These are phyloP conservation scores for Thera britannica DNA, from an alignment of 2,888 invertebrate genomes.

Conservation along the genomic window DNA sequence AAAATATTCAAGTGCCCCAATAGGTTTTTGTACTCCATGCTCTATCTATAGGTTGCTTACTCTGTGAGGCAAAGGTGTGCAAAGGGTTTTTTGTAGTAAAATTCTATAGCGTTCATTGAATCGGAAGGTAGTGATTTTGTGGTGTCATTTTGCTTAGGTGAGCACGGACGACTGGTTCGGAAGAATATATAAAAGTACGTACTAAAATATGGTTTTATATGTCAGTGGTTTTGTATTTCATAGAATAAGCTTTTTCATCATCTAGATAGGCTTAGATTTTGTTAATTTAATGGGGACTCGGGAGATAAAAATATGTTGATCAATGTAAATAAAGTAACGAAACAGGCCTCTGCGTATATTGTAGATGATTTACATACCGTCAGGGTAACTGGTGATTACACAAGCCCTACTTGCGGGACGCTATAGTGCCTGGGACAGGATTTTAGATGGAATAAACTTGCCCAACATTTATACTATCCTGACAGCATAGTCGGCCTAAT, in stretches of 20 bases:
- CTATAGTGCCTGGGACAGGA: too few species aligned
- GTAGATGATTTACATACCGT: too few species aligned
- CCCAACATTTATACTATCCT: too few species aligned
- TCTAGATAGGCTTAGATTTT: too few species aligned
- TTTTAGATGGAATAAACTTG: too few species aligned
- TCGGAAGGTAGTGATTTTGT: conserved; percentile 37
- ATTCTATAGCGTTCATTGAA: conserved; percentile 37
- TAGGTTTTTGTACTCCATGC: not conserved
- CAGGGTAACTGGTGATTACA: too few species aligned
- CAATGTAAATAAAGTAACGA: too few species aligned
- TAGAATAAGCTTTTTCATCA: conserved; percentile 1
- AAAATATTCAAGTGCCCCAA: not conserved
- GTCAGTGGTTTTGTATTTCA: conserved; percentile 12
- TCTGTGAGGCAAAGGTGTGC: conserved; percentile 27
- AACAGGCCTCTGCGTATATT: too few species aligned
- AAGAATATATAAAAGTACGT: conserved; percentile 13
- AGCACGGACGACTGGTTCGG: conserved; percentile 16
- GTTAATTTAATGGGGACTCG: too few species aligned
- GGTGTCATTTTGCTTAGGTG: conserved; percentile 32
- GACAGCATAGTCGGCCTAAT: too few species aligned
- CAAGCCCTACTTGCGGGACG: too few species aligned
- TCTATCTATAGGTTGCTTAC: conserved; percentile 10
- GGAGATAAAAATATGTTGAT: too few species aligned
- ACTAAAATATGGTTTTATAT: conserved; percentile 11
- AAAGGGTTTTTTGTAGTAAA: conserved; percentile 35